Evolutionary conservation across 2,113 vertebrate species (phyloP).

Genomic region (Chelonoidis abingdonii): DNA sequence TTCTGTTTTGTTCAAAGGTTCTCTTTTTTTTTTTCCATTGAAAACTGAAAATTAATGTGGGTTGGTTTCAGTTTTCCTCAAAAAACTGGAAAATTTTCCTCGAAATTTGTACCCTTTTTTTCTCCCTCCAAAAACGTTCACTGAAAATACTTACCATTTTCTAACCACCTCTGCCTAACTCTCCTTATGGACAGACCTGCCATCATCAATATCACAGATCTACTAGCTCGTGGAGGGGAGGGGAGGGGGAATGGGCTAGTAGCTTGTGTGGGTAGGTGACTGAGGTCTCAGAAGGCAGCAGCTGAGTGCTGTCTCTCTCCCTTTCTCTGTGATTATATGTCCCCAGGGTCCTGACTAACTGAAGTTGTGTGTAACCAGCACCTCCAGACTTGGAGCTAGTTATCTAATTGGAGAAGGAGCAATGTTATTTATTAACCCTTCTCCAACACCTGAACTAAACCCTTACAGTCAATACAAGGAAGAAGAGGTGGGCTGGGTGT

Average conservation of each 20-base stretch:
- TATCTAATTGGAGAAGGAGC: not conserved
- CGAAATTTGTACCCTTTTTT: slow-evolving; percentile 44
- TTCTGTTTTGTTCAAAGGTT: not conserved
- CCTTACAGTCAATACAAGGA: not conserved
- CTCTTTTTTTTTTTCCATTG: too few relatives aligned
- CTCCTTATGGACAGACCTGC: slow-evolving; percentile 23
- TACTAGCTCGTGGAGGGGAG: not conserved
- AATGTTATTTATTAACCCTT: not conserved
- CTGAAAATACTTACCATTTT: slow-evolving; percentile 48
- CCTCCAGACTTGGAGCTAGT: not conserved
- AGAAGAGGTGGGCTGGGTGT: not conserved
- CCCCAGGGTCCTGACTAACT: not conserved
- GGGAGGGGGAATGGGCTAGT: not conserved
- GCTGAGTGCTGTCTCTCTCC: not conserved
- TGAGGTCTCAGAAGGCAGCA: not conserved
- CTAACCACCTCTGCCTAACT: not conserved
- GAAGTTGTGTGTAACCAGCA: not conserved
- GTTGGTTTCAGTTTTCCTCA: too few relatives aligned
- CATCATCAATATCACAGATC: slow-evolving; percentile 20
- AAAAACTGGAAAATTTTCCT: slow-evolving; percentile 42
- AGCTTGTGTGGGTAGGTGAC: not conserved
- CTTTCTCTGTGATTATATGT: not conserved
- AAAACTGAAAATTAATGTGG: not conserved
- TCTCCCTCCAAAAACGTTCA: slow-evolving; percentile 54
- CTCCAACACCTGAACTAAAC: not conserved